Evolutionary conservation across 2,888 invertebrate species (phyloP), one percentile per base, ranked within the genome.

Genomic region (Tinea trinotella): DNA sequence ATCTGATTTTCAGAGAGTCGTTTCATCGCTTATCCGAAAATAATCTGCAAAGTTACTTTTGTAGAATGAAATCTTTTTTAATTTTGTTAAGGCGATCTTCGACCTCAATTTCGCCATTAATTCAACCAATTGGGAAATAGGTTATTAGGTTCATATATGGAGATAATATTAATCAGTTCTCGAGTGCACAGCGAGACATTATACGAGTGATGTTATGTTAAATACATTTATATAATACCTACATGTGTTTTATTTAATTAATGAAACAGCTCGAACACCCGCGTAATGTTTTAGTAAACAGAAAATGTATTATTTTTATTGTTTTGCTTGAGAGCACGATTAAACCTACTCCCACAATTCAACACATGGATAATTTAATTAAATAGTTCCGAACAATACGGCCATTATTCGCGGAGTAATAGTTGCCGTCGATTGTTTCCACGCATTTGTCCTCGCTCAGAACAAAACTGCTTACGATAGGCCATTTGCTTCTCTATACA

Each of bases 61-160:
- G 7, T 46, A 3, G 3, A 19, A 10, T 15, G 17, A 13, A 15
- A 3, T 44, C 4, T 12, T 12, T 44, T 44, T 44, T 17, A 17
- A 15, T 12, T 4, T 19, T 19, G 17, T 15, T 3, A 1, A 12
- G 6, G 7, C 15, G 46, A 19, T 19, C 3, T 46, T 19, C 13
- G 22, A 24, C 50, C 20, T 50, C 24, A 13, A 24, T 50, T n/a
- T 20, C 12, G n/a, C 50, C 22, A 50, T 50, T 24, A n/a, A 17
- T 24, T 50, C 1, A 50, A 24, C 22, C 49, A 46, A 46, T 46
- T 20, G 20, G 20, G 50, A 50, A 50, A 24, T 50, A 50, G 50
- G 50, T 50, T 24, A 50, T 50, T 50, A 10, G 12, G 50, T 50
- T 50, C 50, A 50, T 19, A 12, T 7, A n/a, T 13, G 24, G 13